Base-by-base conservation (phyloP, 2,113 vertebrate genomes). In the Rhynchomys soricoides region DNA sequence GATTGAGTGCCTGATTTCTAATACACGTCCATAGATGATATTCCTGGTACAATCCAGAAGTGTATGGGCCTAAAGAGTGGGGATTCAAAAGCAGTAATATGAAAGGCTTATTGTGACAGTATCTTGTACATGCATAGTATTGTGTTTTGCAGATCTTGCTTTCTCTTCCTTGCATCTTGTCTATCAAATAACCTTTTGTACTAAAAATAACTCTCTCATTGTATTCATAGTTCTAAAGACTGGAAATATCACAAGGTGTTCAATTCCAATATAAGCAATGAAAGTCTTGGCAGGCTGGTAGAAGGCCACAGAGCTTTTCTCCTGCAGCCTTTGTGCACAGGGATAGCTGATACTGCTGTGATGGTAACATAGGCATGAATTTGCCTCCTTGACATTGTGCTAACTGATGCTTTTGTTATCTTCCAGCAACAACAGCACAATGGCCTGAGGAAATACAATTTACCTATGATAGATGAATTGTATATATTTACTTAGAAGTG, bases 331-430 rank as follows among this genome's bases (percentile, higher is more conserved):
- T 74, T 68, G 31, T 17, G 17, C 34, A 43, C 77, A 79, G 22
- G 11, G 15, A 74, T 45, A n/a, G 3, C 29, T 11, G 11, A 64
- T 50, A 15, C 3, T 22, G 29, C 89, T 29, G 24, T 40, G 88
- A 75, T 50, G 57, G 75, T 40, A 62, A 75, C 48, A 50, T 48
- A 15, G 3, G 9, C 31, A 34, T 29, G 68, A 68, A 15, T 57
- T 37, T 66, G 82, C 17, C 73, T 59, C 48, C 90, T 81, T 48
- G 55, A 59, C n/a, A 45, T 40, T 3, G 31, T 21, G 9, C 68
- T 96, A 91, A 91, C 7, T 43, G 57, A 12, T 59, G 21, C 48
- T 88, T 91, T 82, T 75, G 40, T 50, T 62, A 87, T 83, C 77
- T 83, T n/a, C 21, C 70, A 81, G 10, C 37, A 82, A 71, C 24